Base-by-base conservation (phyloP, 2,797 vertebrate species). In the Denticeps clupeoides region DNA sequence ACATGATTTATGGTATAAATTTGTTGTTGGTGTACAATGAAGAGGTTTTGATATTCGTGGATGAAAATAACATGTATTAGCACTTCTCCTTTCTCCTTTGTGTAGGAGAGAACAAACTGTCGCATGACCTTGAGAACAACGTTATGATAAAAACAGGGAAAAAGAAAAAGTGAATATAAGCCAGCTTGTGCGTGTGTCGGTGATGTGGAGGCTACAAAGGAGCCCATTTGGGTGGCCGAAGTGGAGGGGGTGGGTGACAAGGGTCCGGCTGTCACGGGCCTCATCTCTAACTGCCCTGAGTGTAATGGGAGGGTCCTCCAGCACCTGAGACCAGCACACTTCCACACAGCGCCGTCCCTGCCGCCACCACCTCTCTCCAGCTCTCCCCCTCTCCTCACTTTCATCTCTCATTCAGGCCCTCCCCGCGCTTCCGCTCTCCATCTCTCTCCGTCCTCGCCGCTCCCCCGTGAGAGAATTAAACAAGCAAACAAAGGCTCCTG, bases 281-380 rank as follows among this genome's bases (percentile, higher is more conserved):
- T 67, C 54, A 51, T 66, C 71, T 71, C 72, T 80, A 71, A 83
- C 81, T 81, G 73, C 74, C 73, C 26, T 35, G 43, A 60, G 51
- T 57, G 78, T 83, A 87, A 88, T 78, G 75, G 75, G 56, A 79
- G 68, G 58, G 74, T 77, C 74, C 86, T 84, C 75, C 73, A 81
- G 81, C 88, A 91, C 85, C 89, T 91, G 89, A 85, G 89, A 80
- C 85, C 79, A 13, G 59, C 31, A 62, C 35, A 62, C 76, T 55
- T 51, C 72, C 73, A 69, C 78, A 75, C 74, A 73, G 42, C 63
- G 62, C 55, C 40, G 55, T 62, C 69, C 45, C 45, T 26, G 43
- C 50, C 33, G 72, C 65, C 43, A 37, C 27, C 40, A 37, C 25
- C 31, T 37, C 32, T 11, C 38, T 22, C 50, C 10, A 3, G 6